Evolutionary conservation across 2,888 invertebrate genomes (phyloP).

Genomic region (Ophion ellenae): DNA sequence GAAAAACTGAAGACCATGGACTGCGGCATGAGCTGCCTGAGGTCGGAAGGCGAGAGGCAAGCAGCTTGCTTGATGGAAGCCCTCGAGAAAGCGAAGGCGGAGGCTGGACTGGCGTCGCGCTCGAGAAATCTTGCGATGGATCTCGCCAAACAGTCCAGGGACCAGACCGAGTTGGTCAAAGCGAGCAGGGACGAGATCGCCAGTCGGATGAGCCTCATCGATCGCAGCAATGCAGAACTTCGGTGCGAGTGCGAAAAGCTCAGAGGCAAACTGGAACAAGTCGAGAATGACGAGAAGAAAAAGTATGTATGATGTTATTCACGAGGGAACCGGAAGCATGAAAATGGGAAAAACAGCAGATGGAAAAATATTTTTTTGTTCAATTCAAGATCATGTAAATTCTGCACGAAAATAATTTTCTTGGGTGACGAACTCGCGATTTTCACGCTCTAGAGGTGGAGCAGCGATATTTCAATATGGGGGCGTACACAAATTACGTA

Average conservation of each 20-base stretch:
- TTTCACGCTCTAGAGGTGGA: too few species aligned
- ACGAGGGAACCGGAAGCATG: background rate
- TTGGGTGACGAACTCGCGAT: too few species aligned
- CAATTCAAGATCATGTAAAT: too few species aligned
- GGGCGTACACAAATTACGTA: too few species aligned
- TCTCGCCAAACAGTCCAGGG: constrained; percentile 70
- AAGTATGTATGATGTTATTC: constrained; percentile 65
- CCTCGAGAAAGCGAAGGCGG: constrained; percentile 68
- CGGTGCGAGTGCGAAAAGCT: constrained; percentile 71
- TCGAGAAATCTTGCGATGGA: constrained; percentile 71
- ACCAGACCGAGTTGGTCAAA: constrained; percentile 68
- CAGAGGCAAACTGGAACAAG: constrained; percentile 66
- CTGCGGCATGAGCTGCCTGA: constrained; percentile 69
- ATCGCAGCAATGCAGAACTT: constrained; percentile 66
- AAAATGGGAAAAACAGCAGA: background rate
- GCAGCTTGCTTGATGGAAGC: constrained; percentile 68
- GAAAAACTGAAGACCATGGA: constrained; percentile 68
- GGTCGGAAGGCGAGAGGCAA: constrained; percentile 66
- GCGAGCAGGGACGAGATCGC: constrained; percentile 68
- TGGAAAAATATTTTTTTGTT: background rate
- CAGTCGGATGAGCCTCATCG: constrained; percentile 65
- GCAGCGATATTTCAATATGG: too few species aligned
- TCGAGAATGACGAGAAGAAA: constrained; percentile 70
- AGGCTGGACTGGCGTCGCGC: constrained; percentile 66
- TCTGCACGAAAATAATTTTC: too few species aligned